phyloP scores from a whole-genome alignment of 92 coral and sea anemone genomes.

The Porites lobata region DNA sequence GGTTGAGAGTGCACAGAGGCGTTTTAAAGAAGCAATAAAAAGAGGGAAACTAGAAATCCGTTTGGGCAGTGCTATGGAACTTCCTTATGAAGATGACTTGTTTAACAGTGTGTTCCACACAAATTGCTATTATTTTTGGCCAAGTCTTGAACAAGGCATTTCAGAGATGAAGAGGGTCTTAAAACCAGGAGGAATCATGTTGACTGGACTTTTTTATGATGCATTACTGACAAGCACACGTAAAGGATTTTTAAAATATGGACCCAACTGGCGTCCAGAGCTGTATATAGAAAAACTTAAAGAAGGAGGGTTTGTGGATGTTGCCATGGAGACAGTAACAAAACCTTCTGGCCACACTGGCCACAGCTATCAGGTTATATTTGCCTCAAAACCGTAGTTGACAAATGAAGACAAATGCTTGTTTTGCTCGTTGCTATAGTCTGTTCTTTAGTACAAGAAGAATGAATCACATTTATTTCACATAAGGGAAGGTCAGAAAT shows the following conservation, averaged over 20 bases:
- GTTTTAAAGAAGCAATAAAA: conserved; percentile 5
- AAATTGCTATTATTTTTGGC: conserved; percentile 55
- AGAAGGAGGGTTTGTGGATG: conserved; percentile 15
- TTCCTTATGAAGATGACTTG: conserved; percentile 3
- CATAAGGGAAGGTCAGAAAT: too few species aligned
- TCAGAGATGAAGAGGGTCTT: conserved; percentile 30
- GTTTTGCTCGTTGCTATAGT: too few species aligned
- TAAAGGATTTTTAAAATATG: conserved; percentile 21
- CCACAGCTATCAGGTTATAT: neutral
- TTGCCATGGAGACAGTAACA: conserved; percentile 21
- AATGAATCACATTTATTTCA: too few species aligned
- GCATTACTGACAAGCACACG: neutral
- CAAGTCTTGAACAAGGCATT: conserved; percentile 28
- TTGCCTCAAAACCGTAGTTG: neutral
- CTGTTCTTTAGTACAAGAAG: too few species aligned
- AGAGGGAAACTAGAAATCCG: conserved; percentile 3
- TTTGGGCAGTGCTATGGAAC: conserved; percentile 27
- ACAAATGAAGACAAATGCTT: too few species aligned
- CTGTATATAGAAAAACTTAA: conserved; percentile 4
- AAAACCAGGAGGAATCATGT: conserved; percentile 42
- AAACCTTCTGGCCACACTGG: neutral
- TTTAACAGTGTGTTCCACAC: conserved; percentile 46
- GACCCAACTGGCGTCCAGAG: conserved; percentile 19
- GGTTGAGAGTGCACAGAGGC: conserved; percentile 2
- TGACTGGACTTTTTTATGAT: conserved; percentile 1